These are phyloP conservation scores for Oasisia sp. DNA, from an alignment of 2,888 invertebrate species.

Conservation along the genomic window DNA sequence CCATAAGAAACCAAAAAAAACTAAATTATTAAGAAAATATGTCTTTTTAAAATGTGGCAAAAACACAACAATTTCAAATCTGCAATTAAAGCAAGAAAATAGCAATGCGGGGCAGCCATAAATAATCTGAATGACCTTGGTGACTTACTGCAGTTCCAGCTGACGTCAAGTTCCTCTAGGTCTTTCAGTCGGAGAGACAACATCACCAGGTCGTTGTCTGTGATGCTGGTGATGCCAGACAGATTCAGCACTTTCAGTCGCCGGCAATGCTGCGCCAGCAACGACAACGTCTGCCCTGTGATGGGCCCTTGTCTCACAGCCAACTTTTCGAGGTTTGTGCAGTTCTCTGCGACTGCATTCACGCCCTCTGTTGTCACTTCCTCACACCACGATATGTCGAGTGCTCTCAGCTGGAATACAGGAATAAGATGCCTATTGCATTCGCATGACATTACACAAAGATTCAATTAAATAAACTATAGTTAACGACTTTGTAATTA, in stretches of 20 bases:
- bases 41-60: too few relatives aligned
- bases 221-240: slow-evolving; percentile 39
- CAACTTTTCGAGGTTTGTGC: slow-evolving; percentile 31
- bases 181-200: neutral
- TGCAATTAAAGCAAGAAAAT: too few relatives aligned
- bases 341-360: slow-evolving; percentile 40
- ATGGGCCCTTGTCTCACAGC: neutral
- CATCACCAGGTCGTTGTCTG: slow-evolving; percentile 41
- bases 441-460: neutral
- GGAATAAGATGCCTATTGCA: slow-evolving; percentile 7
- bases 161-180: slow-evolving; percentile 42
- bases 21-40: too few relatives aligned
- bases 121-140: neutral
- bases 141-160: slow-evolving; percentile 46
- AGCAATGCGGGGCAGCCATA: too few relatives aligned
- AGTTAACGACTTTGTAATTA: neutral
- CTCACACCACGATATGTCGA: slow-evolving; percentile 49
- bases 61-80: too few relatives aligned
- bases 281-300: neutral
- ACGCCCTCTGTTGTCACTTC: slow-evolving; percentile 45
- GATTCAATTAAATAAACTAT: neutral
- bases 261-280: neutral
- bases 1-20: too few relatives aligned
- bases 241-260: slow-evolving; percentile 37
- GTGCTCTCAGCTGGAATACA: slow-evolving; percentile 40